Evolutionary conservation across 2,888 invertebrate species (phyloP).

Genomic region (Timandra comae): DNA sequence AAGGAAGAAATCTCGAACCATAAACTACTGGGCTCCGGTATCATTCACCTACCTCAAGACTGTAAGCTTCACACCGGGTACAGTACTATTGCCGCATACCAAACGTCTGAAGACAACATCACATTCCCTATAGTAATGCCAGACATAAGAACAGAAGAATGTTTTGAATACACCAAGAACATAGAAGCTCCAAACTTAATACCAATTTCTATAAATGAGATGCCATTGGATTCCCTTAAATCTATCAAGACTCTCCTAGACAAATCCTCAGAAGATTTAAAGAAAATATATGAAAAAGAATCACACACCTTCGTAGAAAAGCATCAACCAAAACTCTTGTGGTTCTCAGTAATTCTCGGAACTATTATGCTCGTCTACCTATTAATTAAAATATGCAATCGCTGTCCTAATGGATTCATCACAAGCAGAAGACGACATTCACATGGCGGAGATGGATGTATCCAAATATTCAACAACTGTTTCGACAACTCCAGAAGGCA

Average conservation of each 20-base stretch:
- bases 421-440: neutral
- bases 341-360: slow-evolving; percentile 7
- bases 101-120: slow-evolving; percentile 12
- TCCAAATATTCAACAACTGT: slow-evolving; percentile 18
- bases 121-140: slow-evolving; percentile 16
- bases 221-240: slow-evolving; percentile 13
- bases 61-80: slow-evolving; percentile 21
- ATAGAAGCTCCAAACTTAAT: slow-evolving; percentile 8
- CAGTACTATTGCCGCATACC: slow-evolving; percentile 17
- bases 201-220: slow-evolving; percentile 16
- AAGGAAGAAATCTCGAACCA: slow-evolving; percentile 11
- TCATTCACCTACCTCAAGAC: slow-evolving; percentile 10
- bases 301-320: slow-evolving; percentile 6
- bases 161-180: slow-evolving; percentile 8
- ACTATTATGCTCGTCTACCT: slow-evolving; percentile 1
- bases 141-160: slow-evolving; percentile 18
- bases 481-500: slow-evolving; percentile 11
- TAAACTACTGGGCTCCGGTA: slow-evolving; percentile 14
- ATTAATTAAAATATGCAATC: slow-evolving; percentile 2
- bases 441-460: neutral
- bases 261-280: slow-evolving; percentile 10
- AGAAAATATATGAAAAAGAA: slow-evolving; percentile 9
- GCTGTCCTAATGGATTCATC: neutral
- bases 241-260: slow-evolving; percentile 13
- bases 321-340: slow-evolving; percentile 4